Conservation (phyloP, 2,113 vertebrate genomes). For the Ploceus nigricollis region DNA sequence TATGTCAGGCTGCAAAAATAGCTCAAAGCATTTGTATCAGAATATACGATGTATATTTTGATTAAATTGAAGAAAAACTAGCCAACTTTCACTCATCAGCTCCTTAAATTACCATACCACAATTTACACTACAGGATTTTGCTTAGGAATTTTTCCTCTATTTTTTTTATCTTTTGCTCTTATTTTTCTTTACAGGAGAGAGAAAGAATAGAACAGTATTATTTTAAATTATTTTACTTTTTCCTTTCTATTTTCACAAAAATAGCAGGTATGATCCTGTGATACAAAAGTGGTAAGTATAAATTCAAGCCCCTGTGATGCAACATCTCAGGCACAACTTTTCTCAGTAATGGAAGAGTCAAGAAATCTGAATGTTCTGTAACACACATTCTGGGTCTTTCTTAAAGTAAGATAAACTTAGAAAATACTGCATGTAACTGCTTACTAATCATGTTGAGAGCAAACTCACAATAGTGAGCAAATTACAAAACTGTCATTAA, state of each 20-base stretch:
- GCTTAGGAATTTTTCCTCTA: background rate
- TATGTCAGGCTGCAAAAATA: background rate
- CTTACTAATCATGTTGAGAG: conserved; percentile 2
- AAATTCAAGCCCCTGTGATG: background rate
- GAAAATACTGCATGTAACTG: background rate
- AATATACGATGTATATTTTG: background rate
- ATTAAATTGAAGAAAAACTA: background rate
- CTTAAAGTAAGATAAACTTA: background rate
- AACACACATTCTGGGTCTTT: background rate
- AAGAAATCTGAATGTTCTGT: background rate
- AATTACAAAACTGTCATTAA: background rate
- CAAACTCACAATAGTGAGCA: background rate
- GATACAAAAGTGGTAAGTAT: background rate
- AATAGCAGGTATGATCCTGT: background rate
- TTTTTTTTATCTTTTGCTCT: background rate
- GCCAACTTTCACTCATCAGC: background rate
- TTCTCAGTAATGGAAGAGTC: background rate
- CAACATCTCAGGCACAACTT: background rate
- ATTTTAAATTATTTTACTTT: background rate
- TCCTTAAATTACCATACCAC: background rate
- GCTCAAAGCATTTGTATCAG: background rate
- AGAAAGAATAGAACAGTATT: background rate
- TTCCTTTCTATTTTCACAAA: background rate
- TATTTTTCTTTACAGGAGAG: background rate
- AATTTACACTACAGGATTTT: background rate